Evolutionary conservation across 2,113 vertebrate genomes (phyloP).

Genomic region (Embiotoca jacksoni): DNA sequence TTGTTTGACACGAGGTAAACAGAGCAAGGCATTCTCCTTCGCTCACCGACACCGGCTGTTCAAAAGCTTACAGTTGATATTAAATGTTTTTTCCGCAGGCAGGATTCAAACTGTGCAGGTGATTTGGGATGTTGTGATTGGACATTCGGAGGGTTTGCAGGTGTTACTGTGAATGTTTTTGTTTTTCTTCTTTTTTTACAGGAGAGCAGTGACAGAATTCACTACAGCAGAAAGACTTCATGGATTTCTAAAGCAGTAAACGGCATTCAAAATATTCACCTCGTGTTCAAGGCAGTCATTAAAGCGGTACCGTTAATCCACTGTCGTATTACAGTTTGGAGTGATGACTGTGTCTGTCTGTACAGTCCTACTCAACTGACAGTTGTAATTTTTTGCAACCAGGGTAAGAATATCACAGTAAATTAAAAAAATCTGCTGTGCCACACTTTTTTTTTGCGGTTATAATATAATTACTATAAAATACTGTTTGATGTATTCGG

Average conservation of each 20-base stretch:
- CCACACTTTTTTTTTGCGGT: slow-evolving; percentile 20
- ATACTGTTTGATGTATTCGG: slow-evolving; percentile 30
- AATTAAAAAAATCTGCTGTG: slow-evolving; percentile 50
- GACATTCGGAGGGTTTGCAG: too few relatives aligned
- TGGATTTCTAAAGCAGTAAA: not conserved
- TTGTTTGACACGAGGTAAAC: too few relatives aligned
- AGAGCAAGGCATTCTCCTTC: too few relatives aligned
- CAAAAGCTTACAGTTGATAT: too few relatives aligned
- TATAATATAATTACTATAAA: slow-evolving; percentile 58
- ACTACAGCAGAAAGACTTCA: too few relatives aligned
- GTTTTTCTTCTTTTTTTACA: too few relatives aligned
- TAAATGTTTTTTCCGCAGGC: too few relatives aligned
- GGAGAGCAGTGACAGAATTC: too few relatives aligned
- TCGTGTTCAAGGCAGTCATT: slow-evolving; percentile 5
- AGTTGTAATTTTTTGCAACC: slow-evolving; percentile 31
- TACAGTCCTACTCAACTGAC: slow-evolving; percentile 17
- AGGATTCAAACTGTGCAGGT: too few relatives aligned
- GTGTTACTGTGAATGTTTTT: too few relatives aligned
- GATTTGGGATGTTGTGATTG: too few relatives aligned
- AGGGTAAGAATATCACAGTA: slow-evolving; percentile 26
- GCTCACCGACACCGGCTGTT: too few relatives aligned
- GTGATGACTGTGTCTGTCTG: slow-evolving; percentile 3
- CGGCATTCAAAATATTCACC: slow-evolving; percentile 14
- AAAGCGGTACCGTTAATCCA: slow-evolving; percentile 27
- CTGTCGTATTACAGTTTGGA: not conserved